Evolutionary conservation across 1,140 invertebrate genomes (phyloP).

Genomic region (Gyrodactylus salaris): DNA sequence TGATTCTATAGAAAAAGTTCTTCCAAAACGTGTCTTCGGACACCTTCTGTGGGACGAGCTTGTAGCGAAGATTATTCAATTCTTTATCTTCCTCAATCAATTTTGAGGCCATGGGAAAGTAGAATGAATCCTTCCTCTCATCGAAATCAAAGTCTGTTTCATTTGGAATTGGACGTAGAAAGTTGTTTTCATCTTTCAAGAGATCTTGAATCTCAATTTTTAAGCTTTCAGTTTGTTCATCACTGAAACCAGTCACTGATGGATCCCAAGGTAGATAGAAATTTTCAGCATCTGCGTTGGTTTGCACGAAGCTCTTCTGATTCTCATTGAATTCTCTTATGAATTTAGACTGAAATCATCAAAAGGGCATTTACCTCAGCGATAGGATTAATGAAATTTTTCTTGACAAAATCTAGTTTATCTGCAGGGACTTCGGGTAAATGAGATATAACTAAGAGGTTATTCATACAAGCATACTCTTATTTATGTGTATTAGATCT

Average conservation of each 20-base stretch:
- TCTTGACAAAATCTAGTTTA: background rate
- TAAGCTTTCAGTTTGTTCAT: background rate
- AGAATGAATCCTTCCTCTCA: background rate
- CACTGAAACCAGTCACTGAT: background rate
- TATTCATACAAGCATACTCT: background rate
- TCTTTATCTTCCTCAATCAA: background rate
- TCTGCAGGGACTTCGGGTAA: background rate
- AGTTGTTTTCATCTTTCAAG: background rate
- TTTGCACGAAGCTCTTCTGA: background rate
- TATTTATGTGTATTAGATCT: background rate
- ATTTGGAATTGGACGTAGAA: background rate
- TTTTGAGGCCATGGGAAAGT: background rate
- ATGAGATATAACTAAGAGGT: background rate
- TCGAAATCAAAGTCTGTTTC: background rate
- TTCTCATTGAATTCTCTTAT: background rate
- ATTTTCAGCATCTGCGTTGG: background rate
- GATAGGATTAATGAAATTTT: background rate
- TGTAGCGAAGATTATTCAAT: background rate
- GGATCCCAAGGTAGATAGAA: background rate
- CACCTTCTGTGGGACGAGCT: background rate
- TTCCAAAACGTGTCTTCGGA: background rate
- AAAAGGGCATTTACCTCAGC: background rate
- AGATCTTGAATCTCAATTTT: background rate
- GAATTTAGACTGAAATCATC: background rate
- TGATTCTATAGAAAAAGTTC: background rate